Conservation (phyloP, 2,113 vertebrate species). For the Cyanoderma ruficeps region DNA sequence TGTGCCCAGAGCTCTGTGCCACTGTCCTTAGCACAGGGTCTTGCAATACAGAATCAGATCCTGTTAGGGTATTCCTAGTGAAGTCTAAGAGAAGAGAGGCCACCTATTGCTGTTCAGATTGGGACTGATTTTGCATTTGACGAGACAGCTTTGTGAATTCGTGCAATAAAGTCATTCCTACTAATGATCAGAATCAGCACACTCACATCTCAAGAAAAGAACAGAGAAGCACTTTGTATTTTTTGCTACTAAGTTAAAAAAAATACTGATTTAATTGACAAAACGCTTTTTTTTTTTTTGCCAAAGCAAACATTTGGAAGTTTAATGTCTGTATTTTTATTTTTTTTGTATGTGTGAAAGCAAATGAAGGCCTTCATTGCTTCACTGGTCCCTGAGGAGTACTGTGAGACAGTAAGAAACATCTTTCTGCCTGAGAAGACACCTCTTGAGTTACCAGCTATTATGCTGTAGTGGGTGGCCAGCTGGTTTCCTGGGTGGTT, state of each 20-base stretch:
- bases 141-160: background rate
- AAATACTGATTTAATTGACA: background rate
- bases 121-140: background rate
- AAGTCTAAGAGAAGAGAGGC: background rate
- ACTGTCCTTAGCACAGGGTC: no score
- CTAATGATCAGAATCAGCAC: background rate
- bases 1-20: background rate
- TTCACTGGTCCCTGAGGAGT: background rate
- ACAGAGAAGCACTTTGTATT: background rate
- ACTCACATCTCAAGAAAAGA: background rate
- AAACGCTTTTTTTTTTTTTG: background rate
- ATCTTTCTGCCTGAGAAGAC: background rate
- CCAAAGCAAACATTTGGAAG: background rate
- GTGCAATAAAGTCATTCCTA: background rate
- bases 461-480: slow-evolving; percentile 43
- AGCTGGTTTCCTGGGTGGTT: slow-evolving; percentile 31
- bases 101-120: background rate
- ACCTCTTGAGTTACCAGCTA: background rate
- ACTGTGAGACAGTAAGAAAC: background rate
- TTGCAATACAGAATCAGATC: background rate
- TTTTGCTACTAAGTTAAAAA: background rate
- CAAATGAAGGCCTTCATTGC: background rate
- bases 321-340: background rate
- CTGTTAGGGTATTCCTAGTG: background rate
- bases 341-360: background rate